Evolutionary conservation across 2,113 vertebrate genomes (phyloP).

Genomic region (Melanotaenia duboulayi): DNA sequence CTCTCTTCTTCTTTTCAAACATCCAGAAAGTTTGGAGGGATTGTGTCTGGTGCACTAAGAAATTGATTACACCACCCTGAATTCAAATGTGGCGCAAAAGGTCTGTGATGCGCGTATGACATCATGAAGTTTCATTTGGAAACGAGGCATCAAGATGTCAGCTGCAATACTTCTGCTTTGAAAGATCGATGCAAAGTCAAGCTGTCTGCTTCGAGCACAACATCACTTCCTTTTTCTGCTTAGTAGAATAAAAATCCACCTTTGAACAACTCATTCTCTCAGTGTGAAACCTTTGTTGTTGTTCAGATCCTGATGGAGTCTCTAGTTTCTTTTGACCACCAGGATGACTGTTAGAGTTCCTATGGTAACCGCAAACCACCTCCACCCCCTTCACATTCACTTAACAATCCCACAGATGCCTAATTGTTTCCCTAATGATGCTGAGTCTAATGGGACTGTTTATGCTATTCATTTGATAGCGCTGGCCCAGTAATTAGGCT

Average conservation of each 20-base stretch:
- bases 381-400: slow-evolving; percentile 35
- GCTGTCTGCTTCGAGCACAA: too few relatives aligned
- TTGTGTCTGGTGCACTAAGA: too few relatives aligned
- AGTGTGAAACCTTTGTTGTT: background rate
- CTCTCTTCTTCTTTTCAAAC: too few relatives aligned
- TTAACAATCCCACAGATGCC: slow-evolving; percentile 78
- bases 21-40: too few relatives aligned
- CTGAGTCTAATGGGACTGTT: slow-evolving; percentile 84
- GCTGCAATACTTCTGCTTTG: too few relatives aligned
- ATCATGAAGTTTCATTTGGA: too few relatives aligned
- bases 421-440: slow-evolving; percentile 85
- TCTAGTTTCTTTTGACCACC: slow-evolving; percentile 1
- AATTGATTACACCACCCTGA: too few relatives aligned
- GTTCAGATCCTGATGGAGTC: background rate
- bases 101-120: too few relatives aligned
- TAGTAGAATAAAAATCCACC: background rate
- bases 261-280: background rate
- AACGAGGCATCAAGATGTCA: too few relatives aligned
- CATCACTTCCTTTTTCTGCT: background rate
- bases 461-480: slow-evolving; percentile 81
- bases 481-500: slow-evolving; percentile 82
- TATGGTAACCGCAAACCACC: slow-evolving; percentile 33
- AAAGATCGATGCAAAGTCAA: too few relatives aligned
- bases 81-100: too few relatives aligned
- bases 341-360: slow-evolving; percentile 14